Base-by-base conservation (phyloP, 2,113 vertebrate genomes). In the Tor tambroides region DNA sequence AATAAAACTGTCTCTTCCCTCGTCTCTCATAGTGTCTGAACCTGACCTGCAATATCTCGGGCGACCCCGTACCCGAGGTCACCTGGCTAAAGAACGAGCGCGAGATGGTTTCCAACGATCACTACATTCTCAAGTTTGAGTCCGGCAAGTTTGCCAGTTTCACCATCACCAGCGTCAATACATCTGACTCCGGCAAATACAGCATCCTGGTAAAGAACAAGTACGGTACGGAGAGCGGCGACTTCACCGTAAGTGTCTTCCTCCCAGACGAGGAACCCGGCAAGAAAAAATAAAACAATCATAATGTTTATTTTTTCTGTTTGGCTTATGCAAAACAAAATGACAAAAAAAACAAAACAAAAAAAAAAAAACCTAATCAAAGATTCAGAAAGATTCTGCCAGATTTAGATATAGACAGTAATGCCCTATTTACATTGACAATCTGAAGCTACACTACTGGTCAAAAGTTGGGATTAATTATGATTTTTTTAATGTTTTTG, bases 201-300 rank as follows among this genome's bases (percentile, higher is more conserved):
- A 97, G 96, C 95, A 94, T 99, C 89, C 96, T 99, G 91, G 98
- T 99, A 94, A 99, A 99, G 95, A 99, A 99, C 95, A 98, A 98
- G 92, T 98, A 97, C 0, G 98, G 98, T 90, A 97, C 97, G 0
- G 98, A 99, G 94, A 99, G 95, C 54, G 97, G 96, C 1, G 97
- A 99, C 54, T 97, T 99, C 94, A 99, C 98, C 8, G 96, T 99
- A 96, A 99, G 98, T 94, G 98, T 99, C 92, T 99, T 97, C 95
- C 96, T 96, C 92, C 97, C 97, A 0, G 97, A 98, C 21, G 96
- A 93, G 49, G 95, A 80, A 14, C 74, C 90, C 89, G 86, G 90
- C 91, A 96, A 95, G 93, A 97, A 95, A 94, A 93, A 90, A 26
- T 96, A 94, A 91, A 87, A 85, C 80, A 80, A 67, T n/a, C n/a